Evolutionary conservation across 2,888 invertebrate species (phyloP).

Genomic region (Mesoligia furuncula): DNA sequence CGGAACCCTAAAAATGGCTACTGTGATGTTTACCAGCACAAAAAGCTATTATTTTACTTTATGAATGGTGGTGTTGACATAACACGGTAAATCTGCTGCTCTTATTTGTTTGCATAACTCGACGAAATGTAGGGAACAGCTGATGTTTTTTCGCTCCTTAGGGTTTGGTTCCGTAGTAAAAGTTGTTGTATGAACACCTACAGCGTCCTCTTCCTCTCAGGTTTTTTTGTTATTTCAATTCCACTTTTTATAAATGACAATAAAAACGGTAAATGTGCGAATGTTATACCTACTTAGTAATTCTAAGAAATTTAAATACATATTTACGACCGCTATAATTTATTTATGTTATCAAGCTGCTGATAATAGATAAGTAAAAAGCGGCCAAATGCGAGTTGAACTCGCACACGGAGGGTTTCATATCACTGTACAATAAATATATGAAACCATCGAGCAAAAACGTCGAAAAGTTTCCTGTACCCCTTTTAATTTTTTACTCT

Average conservation of each 20-base stretch:
- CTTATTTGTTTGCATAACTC: not conserved
- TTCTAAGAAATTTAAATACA: not conserved
- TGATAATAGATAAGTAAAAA: constrained; percentile 18
- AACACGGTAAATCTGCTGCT: not conserved
- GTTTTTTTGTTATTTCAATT: not conserved
- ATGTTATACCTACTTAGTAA: not conserved
- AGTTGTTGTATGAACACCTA: not conserved
- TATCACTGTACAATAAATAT: not conserved
- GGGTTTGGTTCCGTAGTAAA: not conserved
- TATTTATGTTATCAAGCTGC: constrained; percentile 30
- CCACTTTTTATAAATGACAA: constrained; percentile 3
- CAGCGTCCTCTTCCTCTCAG: not conserved
- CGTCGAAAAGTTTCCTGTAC: not conserved
- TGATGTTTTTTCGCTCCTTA: not conserved
- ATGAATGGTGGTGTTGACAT: not conserved
- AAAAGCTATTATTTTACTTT: not conserved
- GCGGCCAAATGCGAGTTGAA: not conserved
- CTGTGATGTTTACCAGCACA: not conserved
- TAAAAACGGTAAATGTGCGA: constrained; percentile 4
- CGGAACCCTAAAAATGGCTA: not conserved
- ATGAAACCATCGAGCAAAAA: not conserved
- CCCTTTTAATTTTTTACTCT: not conserved
- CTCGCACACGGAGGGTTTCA: not conserved
- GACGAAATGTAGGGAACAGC: not conserved
- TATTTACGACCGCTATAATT: constrained; percentile 1